Base-by-base conservation (phyloP, 2,888 invertebrate species). In the Geotrupes spiniger region DNA sequence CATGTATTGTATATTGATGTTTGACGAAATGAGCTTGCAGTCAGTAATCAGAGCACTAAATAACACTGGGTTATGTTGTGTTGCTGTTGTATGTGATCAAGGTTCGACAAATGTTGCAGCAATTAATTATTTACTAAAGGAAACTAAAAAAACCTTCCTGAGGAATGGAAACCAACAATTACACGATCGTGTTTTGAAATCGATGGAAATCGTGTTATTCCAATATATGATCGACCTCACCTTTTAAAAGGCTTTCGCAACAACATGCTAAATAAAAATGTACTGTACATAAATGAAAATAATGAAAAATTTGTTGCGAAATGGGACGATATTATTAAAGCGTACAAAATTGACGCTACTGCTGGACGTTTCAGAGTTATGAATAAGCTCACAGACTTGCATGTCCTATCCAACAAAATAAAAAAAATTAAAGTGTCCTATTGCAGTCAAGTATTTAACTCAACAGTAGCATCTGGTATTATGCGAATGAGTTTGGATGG, bases 81-180 rank as follows among this genome's bases (percentile, higher is more conserved):
- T 51, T 6, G 52, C 52, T 1, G 51, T 47, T 2, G 42, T 55
- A 9, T 57, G 54, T 41, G 54, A 56, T 33, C 57, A 56, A 42
- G 53, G 49, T 2, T 8, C 49, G 5, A 44, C 36, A 14, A 44
- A 44, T 44, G 37, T 37, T 10, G 26, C 28, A 10, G 44, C 44
- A 9, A 44, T 37, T 15, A 44, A 44, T 16, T n/a, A n/a, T 8
- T 11, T 37, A 5, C 10, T 44, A 6, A 8, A 36, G 5, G 27
- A 28, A 2, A 28, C 28, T 28, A 28, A 28, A 28, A n/a, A n/a
- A n/a, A n/a, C n/a, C n/a, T n/a, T n/a, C n/a, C n/a, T n/a, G n/a
- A n/a, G n/a, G n/a, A n/a, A n/a, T n/a, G n/a, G n/a, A n/a, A n/a
- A n/a, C n/a, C n/a, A n/a, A n/a, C n/a, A n/a, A n/a, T n/a, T n/a